Evolutionary conservation across 1,140 invertebrate species (phyloP), one percentile per base, ranked within the genome.

Genomic region (Caligus rogercresseyi): DNA sequence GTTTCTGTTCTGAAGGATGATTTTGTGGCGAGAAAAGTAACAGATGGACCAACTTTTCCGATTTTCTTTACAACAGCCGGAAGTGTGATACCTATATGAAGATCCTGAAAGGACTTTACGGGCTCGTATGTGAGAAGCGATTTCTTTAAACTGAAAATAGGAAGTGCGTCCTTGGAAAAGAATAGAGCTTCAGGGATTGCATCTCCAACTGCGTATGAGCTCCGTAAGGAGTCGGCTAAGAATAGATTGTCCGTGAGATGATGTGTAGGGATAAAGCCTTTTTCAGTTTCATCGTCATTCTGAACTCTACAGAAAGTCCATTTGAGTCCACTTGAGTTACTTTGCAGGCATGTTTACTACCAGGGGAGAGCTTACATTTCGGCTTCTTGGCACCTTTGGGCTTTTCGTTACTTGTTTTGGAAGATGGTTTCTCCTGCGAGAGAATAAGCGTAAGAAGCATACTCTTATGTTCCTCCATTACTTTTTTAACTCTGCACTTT

Each of bases 131-230:
- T 24, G 3, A 60, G 23, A 26, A 43, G 7, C 1, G 57, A 11
- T 43, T n/a, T 43, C n/a, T 60, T 60, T n/a, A 60, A 25, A 3
- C 14, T 60, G n/a, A 60, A n/a, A 60, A 60, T 25, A 2, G 57
- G 57, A 18, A 60, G 15, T 14, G 26, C 57, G 21, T 60, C 57
- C 18, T 43, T 23, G 18, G 18, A 18, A 25, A 60, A 25, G 21
- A 20, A 60, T 25, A 60, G 51, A 1, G 57, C 57, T 18, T 60
- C 26, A 1, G 2, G 1, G 21, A 60, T 60, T 53, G 15, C 16
- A 21, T 60, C 57, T 3, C 26, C 26, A n/a, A 43, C 57, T 18
- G 23, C 15, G 24, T 60, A 60, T 15, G 57, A 60, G 15, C 16
- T 14, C n/a, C 18, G 15, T 18, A 60, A 25, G 26, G 14, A 18